Conservation (phyloP, 2,888 invertebrate genomes). For the Drosophila imparisetae region DNA sequence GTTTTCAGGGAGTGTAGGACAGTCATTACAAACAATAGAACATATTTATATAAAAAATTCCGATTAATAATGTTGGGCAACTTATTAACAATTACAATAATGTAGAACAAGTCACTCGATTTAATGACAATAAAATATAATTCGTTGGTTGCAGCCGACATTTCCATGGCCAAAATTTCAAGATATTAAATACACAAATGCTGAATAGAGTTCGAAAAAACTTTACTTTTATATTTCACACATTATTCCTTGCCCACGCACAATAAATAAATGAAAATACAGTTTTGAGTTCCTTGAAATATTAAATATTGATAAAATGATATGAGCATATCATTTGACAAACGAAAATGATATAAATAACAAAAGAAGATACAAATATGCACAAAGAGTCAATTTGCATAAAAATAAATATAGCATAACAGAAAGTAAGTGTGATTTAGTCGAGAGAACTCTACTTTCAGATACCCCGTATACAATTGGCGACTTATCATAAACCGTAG, state of each 20-base stretch:
- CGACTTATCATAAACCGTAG: too few relatives aligned
- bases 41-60: neutral
- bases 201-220: neutral
- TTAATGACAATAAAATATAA: neutral
- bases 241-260: neutral
- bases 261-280: slow-evolving; percentile 2
- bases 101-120: neutral
- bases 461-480: neutral
- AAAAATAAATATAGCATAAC: slow-evolving; percentile 27
- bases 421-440: neutral
- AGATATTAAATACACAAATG: neutral
- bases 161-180: neutral
- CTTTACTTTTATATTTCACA: neutral
- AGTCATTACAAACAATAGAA: too few relatives aligned
- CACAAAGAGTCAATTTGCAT: slow-evolving; percentile 59
- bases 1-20: neutral
- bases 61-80: neutral
- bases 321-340: slow-evolving; percentile 8
- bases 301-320: neutral
- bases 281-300: neutral
- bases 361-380: slow-evolving; percentile 6
- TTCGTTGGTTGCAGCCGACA: neutral
- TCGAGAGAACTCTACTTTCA: neutral
- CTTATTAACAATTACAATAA: neutral
- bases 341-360: slow-evolving; percentile 22